Evolutionary conservation across 2,113 vertebrate genomes (phyloP).

Genomic region (Pantherophis guttatus): DNA sequence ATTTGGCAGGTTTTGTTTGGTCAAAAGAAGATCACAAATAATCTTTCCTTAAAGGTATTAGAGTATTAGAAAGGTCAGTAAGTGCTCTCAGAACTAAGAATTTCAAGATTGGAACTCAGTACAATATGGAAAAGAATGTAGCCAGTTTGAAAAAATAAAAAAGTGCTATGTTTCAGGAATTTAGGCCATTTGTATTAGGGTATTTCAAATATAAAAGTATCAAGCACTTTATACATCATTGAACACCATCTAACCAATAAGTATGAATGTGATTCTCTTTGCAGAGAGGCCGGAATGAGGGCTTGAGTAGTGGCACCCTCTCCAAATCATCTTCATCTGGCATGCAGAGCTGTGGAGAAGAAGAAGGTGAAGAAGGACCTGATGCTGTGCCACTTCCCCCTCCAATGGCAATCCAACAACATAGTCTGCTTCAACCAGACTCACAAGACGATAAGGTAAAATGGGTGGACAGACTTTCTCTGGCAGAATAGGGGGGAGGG

Average conservation of each 20-base stretch:
- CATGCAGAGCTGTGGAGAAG: conserved; percentile 99
- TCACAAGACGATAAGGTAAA: conserved; percentile 97
- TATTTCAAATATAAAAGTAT: neutral
- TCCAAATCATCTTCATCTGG: conserved; percentile 98
- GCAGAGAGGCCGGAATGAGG: conserved; percentile 94
- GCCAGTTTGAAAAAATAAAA: neutral
- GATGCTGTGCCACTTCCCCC: conserved; percentile 93
- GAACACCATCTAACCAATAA: neutral
- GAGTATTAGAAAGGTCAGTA: neutral
- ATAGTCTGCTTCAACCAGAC: conserved; percentile 95
- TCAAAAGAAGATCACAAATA: neutral
- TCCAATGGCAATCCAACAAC: conserved; percentile 98
- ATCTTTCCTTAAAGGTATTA: neutral
- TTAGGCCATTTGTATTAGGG: neutral
- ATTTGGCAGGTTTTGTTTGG: neutral
- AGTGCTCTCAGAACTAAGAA: neutral
- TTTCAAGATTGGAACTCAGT: neutral
- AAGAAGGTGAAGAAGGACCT: conserved; percentile 93
- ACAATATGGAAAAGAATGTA: neutral
- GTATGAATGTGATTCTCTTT: conserved; percentile 23
- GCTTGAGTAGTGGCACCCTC: conserved; percentile 92
- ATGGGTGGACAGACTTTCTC: neutral
- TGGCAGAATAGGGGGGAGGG: neutral
- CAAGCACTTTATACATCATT: neutral
- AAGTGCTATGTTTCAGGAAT: neutral